Evolutionary conservation across 2,113 vertebrate genomes (phyloP).

Genomic region (Astur gentilis): DNA sequence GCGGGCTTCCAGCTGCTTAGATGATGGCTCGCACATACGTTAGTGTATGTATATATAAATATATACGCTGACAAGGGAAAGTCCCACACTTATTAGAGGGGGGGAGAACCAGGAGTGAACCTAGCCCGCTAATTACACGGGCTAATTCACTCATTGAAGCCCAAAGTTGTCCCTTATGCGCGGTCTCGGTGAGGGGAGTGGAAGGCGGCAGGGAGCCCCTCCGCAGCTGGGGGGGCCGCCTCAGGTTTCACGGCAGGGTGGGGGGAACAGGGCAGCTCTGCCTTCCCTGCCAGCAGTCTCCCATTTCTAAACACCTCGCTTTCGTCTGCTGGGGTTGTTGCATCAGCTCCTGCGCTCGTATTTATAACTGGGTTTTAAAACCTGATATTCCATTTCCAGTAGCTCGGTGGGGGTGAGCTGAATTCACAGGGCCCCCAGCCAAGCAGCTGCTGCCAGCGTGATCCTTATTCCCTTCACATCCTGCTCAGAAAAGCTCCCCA

Average conservation of each 20-base stretch:
- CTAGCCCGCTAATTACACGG: fast-evolving
- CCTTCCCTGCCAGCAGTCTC: not conserved
- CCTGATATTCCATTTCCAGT: slow-evolving; percentile 69
- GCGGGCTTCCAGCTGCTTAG: not conserved
- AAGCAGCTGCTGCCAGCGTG: slow-evolving; percentile 73
- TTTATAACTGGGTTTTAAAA: slow-evolving; percentile 64
- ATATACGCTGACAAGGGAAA: too few relatives aligned
- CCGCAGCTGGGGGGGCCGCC: not conserved
- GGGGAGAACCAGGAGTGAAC: not conserved
- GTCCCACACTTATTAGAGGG: not conserved
- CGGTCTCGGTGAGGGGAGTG: fast-evolving
- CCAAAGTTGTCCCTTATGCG: not conserved
- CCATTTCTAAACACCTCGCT: slow-evolving; percentile 36
- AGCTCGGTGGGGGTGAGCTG: slow-evolving; percentile 37
- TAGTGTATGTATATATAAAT: not conserved
- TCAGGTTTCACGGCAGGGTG: not conserved
- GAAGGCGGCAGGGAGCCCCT: not conserved
- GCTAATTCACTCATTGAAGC: not conserved
- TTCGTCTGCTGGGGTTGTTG: slow-evolving; percentile 39
- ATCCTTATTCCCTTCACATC: slow-evolving; percentile 62
- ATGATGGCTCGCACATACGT: fast-evolving
- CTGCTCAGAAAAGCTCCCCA: slow-evolving; percentile 68
- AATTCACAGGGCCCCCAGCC: slow-evolving; percentile 54
- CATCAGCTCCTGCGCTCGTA: slow-evolving; percentile 51
- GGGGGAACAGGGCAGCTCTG: not conserved